phyloP scores from a whole-genome alignment of 2,113 vertebrate genomes.

The Apodemus speciosus region DNA sequence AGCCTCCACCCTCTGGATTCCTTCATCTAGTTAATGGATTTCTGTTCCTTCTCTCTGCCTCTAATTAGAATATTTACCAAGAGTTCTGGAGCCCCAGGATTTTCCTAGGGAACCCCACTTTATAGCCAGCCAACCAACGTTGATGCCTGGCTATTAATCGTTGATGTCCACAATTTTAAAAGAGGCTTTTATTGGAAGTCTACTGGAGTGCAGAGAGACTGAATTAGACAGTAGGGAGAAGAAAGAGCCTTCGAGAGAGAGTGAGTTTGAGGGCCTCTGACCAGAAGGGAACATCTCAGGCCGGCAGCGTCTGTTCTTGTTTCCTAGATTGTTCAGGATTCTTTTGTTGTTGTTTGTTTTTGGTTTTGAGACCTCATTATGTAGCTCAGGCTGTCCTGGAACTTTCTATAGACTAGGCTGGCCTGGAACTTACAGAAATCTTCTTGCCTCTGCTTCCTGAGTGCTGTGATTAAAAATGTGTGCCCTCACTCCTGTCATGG shows the following conservation, averaged over 20 bases:
- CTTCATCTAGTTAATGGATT: constrained; percentile 57
- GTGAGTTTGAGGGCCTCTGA: not conserved
- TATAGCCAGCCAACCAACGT: not conserved
- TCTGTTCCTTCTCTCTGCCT: not conserved
- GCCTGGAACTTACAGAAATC: not conserved
- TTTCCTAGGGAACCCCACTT: not conserved
- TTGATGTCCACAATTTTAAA: not conserved
- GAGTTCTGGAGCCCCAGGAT: not conserved
- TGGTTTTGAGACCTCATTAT: not conserved
- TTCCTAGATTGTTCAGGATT: constrained; percentile 10
- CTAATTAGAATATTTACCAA: not conserved
- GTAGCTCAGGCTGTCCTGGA: not conserved
- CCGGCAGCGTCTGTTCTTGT: not conserved
- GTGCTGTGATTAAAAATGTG: not conserved
- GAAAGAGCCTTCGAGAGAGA: not conserved
- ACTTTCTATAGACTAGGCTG: not conserved
- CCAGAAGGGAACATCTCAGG: not conserved
- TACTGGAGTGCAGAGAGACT: not conserved
- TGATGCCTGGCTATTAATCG: too few relatives aligned
- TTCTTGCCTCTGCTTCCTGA: not conserved
- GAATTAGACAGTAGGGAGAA: not conserved
- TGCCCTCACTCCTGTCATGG: not conserved
- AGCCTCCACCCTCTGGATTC: constrained; percentile 65
- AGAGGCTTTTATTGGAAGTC: not conserved
- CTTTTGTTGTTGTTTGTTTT: not conserved